phyloP scores from a whole-genome alignment of 2,113 vertebrate genomes.

The Nothocercus julius region DNA sequence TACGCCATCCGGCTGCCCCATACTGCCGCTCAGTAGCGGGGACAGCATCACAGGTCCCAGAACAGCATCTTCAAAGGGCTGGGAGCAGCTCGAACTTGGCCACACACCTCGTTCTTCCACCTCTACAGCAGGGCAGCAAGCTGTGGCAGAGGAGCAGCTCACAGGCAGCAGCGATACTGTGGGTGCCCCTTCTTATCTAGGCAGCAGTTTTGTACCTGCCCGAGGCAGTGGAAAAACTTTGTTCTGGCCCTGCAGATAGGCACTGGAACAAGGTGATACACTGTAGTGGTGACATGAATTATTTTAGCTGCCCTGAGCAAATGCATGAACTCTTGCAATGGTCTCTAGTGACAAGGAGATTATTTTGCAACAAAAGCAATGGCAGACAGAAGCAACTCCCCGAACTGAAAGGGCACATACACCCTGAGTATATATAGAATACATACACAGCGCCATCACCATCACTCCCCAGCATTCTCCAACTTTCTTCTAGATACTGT shows the following conservation, averaged over 20 bases:
- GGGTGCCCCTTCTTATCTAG: neutral
- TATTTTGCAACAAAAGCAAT: neutral
- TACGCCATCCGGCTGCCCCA: neutral
- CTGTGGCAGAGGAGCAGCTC: neutral
- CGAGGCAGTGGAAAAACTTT: conserved; percentile 20
- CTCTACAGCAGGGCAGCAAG: neutral
- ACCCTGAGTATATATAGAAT: neutral
- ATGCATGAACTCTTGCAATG: neutral
- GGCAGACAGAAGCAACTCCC: neutral
- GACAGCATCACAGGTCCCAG: neutral
- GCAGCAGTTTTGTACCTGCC: conserved; percentile 22
- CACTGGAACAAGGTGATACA: neutral
- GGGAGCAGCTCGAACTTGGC: neutral
- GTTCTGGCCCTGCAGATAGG: neutral
- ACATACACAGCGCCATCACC: neutral
- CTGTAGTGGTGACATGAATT: neutral
- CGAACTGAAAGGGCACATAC: neutral
- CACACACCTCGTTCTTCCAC: neutral
- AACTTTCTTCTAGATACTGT: neutral
- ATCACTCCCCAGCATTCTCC: neutral
- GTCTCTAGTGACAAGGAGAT: neutral
- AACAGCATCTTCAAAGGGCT: neutral
- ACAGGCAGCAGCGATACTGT: neutral
- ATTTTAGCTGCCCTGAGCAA: neutral
- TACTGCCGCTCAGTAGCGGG: neutral